Base-by-base conservation (phyloP, 2,888 invertebrate genomes). In the Timandra comae region DNA sequence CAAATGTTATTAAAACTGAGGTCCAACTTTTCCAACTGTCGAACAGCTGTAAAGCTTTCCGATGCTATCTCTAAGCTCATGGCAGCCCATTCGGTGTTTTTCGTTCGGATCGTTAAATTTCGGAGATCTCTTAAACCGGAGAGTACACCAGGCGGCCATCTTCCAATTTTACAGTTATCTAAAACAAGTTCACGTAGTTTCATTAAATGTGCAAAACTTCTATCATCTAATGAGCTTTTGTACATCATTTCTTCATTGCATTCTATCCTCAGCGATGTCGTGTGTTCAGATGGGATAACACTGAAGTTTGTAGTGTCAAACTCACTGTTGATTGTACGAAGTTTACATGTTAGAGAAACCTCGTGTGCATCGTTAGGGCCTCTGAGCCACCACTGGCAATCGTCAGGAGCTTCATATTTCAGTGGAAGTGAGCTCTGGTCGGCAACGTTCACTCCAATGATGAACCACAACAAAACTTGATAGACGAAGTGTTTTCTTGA, bases 1-100 rank as follows among this genome's bases (percentile, higher is more conserved):
- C 94, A 95, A 65, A 96, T 94, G 72, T 95, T 95, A 74, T 96
- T 95, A 63, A 91, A 91, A 64, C 94, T 95, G 47, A 96, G 85
- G 69, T 96, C 96, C 45, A 96, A 87, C 52, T 92, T 88, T 75
- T 95, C 95, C 54, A 96, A 86, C 68, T 94, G 93, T 42, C 91
- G 88, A 37, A 93, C 91, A 38, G 91, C 90, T 38, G 89, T 87
- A 73, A 95, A 95, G 56, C 93, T 93, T 47, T 93, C 91, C 21
- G 89, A 86, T 55, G 93, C 91, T 58, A 96, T 89, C 73, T 95
- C 94, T 64, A 96, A 88, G 60, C 92, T 94, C 84, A 94, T 90
- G 30, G 93, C 91, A 8, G 93, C 92, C 93, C 94, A 94, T 58
- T 93, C 91, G 29, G 91, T 91, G 72, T 95, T 95, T 76, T 94